Evolutionary conservation across 2,888 invertebrate genomes (phyloP).

Genomic region (Eupsilia transversa): DNA sequence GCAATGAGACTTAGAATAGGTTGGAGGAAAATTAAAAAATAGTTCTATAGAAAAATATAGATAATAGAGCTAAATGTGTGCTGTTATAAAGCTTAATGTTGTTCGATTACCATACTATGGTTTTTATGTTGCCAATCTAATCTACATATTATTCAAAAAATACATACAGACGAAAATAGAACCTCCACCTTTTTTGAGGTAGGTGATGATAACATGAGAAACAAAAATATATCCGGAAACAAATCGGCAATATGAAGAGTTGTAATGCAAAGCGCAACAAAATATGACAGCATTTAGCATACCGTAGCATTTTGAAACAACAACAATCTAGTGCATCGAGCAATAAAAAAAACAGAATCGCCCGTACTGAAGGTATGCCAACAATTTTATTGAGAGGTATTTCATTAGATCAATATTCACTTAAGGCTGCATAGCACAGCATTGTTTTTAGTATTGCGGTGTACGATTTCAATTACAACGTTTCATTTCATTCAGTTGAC

Average conservation of each 20-base stretch:
- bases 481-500: conserved; percentile 12
- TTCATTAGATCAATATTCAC: conserved; percentile 76
- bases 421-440: conserved; percentile 66
- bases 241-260: conserved; percentile 10
- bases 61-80: no score
- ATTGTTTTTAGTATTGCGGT: conserved; percentile 65
- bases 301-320: conserved; percentile 34
- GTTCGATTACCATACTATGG: no score
- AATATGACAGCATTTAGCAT: conserved; percentile 32
- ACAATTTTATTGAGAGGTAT: conserved; percentile 69
- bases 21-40: no score
- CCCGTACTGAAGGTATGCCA: conserved; percentile 53
- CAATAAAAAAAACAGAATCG: conserved; percentile 50
- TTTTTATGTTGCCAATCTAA: no score
- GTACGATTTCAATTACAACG: conserved; percentile 39
- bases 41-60: no score
- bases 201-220: not conserved
- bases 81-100: no score
- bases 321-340: conserved; percentile 36
- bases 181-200: not conserved
- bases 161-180: not conserved
- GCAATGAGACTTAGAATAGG: no score
- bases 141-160: no score
- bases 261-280: conserved; percentile 21
- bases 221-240: not conserved